Conservation (phyloP, 2,888 invertebrate species). For the Adelognathus sp. region DNA sequence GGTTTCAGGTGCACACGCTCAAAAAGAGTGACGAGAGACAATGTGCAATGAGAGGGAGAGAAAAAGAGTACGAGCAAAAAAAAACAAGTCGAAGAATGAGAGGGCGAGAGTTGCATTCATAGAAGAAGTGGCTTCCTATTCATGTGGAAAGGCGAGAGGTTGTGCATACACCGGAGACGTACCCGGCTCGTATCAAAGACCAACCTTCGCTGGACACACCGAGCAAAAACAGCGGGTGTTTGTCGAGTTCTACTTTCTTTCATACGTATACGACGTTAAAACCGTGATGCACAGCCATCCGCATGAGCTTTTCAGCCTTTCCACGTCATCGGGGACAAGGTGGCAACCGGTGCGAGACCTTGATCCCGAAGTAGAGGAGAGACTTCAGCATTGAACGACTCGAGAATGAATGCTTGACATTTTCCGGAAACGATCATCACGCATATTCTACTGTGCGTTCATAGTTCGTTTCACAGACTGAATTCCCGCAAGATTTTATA, state of each 20-base stretch:
- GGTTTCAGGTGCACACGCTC: slow-evolving; percentile 21
- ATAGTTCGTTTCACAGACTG: too few relatives aligned
- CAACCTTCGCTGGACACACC: slow-evolving; percentile 2
- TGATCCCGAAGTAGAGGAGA: slow-evolving; percentile 12
- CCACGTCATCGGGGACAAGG: slow-evolving; percentile 10
- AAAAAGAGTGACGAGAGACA: slow-evolving; percentile 29
- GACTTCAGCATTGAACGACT: neutral
- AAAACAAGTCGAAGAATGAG: neutral
- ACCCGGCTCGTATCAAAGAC: slow-evolving; percentile 11
- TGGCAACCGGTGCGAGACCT: slow-evolving; percentile 21
- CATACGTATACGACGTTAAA: neutral
- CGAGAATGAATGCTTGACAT: neutral
- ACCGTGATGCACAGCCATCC: neutral
- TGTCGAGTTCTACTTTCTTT: neutral
- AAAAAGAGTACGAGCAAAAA: neutral
- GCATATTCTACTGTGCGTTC: neutral
- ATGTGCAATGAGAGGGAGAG: neutral
- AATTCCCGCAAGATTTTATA: too few relatives aligned
- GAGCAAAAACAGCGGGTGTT: neutral
- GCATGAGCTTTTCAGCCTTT: neutral
- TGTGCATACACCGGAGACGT: slow-evolving; percentile 34
- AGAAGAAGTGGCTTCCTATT: slow-evolving; percentile 27
- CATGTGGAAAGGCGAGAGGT: slow-evolving; percentile 34
- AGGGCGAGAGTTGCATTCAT: slow-evolving; percentile 39
- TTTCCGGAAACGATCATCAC: neutral